These are phyloP conservation scores for Hydractinia echinata DNA, from an alignment of 30 jellyfish, hydroid and myxozoan species.

Conservation along the genomic window DNA sequence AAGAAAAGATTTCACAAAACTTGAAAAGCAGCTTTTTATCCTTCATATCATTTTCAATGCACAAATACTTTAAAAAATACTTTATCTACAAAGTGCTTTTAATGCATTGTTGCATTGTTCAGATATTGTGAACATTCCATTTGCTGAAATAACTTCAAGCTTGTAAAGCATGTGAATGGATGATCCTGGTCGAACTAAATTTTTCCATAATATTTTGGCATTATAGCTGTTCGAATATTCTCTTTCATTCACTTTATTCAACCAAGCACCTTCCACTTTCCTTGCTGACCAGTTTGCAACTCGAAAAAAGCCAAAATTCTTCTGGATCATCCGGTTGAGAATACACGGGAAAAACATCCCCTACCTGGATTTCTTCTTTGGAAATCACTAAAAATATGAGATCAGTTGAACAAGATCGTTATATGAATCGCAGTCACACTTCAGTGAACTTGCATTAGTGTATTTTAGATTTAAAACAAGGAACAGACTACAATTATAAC, in stretches of 20 bases:
- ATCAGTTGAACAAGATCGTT: too few species aligned
- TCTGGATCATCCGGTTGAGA: conserved; percentile 9
- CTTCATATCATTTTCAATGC: too few species aligned
- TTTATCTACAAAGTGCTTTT: conserved; percentile 1
- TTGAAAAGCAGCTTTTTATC: too few species aligned
- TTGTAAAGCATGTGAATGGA: background rate
- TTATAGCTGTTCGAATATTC: background rate
- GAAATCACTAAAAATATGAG: background rate
- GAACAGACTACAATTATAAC: too few species aligned
- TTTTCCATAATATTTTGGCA: background rate
- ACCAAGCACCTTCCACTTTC: background rate
- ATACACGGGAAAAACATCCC: background rate
- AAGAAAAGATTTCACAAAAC: too few species aligned
- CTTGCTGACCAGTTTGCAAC: conserved; percentile 1
- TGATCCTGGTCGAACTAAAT: conserved; percentile 9
- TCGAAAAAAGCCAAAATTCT: conserved; percentile 7
- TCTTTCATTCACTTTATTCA: background rate
- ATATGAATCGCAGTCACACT: too few species aligned
- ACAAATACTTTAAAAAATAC: background rate
- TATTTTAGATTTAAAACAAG: too few species aligned
- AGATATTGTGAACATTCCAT: background rate
- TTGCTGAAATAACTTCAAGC: background rate
- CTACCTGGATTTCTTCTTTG: conserved; percentile 1
- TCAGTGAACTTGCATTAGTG: too few species aligned
- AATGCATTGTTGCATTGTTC: background rate